Evolutionary conservation across 1,140 invertebrate species (phyloP).

Genomic region (Brachionus manjavacas): DNA sequence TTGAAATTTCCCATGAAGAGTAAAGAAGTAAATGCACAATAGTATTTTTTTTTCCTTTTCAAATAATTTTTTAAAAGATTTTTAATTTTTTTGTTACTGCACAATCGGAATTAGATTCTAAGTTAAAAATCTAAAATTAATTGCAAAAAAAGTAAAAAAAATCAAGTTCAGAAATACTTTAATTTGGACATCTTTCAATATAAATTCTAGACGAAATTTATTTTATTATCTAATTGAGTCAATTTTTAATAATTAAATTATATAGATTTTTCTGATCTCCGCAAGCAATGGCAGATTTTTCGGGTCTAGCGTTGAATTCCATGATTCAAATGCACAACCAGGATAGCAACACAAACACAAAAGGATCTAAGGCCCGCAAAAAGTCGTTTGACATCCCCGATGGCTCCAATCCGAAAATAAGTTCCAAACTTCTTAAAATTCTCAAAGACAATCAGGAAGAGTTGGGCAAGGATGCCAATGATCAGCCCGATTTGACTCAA

Average conservation of each 20-base stretch:
- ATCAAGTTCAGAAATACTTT: too few species aligned
- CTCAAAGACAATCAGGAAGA: conserved; percentile 37
- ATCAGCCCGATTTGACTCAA: not conserved
- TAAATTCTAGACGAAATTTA: too few species aligned
- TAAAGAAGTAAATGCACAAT: too few species aligned
- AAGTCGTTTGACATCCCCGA: conserved; percentile 18
- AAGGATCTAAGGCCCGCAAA: not conserved
- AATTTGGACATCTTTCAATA: not conserved
- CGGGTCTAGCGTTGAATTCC: conserved; percentile 16
- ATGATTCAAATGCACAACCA: conserved; percentile 37
- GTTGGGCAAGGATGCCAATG: not conserved
- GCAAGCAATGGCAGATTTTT: conserved; percentile 36
- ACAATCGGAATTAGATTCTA: too few species aligned
- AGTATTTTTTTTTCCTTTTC: too few species aligned
- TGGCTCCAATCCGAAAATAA: not conserved
- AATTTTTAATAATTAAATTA: too few species aligned
- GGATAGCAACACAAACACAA: not conserved
- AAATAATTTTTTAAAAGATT: too few species aligned
- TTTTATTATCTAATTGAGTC: too few species aligned
- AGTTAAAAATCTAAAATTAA: too few species aligned
- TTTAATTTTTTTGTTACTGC: too few species aligned
- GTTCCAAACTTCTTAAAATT: conserved; percentile 19
- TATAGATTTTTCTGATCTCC: not conserved
- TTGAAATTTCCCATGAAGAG: too few species aligned
- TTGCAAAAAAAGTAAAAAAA: too few species aligned